Percentiles rank a stretch among this genome's conserved stretches.
phyloP scores from a whole-genome alignment of 1,140 invertebrate genomes.

The Drosophila nikananu region DNA sequence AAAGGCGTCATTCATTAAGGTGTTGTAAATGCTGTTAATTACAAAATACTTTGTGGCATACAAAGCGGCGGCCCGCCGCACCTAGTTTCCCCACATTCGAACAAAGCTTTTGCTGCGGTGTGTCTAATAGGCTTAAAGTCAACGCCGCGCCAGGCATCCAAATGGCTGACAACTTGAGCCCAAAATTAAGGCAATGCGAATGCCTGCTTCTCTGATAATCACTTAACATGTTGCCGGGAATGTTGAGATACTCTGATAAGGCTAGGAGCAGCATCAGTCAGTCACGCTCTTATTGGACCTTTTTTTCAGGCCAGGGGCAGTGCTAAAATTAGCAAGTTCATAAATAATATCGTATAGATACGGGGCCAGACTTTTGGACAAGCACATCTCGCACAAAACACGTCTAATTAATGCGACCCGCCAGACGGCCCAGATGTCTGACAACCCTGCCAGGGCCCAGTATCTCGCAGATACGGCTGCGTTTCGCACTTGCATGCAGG shows the following conservation, averaged over 20 bases:
- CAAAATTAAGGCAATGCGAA: conserved; percentile 57
- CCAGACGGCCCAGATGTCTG: conserved; percentile 57
- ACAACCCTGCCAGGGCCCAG: conserved; percentile 39
- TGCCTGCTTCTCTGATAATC: conserved; percentile 51
- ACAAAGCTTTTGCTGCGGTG: conserved; percentile 48
- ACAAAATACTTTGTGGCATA: conserved; percentile 31
- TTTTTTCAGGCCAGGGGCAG: conserved; percentile 49
- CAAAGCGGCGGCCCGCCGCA: neutral
- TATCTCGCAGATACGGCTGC: conserved; percentile 66
- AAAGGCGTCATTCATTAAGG: conserved; percentile 31
- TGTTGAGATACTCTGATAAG: conserved; percentile 59
- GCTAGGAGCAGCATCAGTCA: conserved; percentile 18
- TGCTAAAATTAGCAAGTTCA: conserved; percentile 76
- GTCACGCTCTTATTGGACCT: neutral
- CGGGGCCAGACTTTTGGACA: conserved; percentile 44
- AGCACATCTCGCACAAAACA: conserved; percentile 45
- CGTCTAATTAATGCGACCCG: conserved; percentile 70
- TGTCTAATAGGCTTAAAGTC: conserved; percentile 74
- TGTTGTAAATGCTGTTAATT: conserved; percentile 64
- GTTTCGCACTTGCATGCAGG: conserved; percentile 61
- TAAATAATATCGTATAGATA: conserved; percentile 68
- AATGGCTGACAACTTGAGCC: conserved; percentile 67
- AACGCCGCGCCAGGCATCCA: conserved; percentile 33
- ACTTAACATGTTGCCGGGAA: conserved; percentile 39
- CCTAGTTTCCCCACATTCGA: conserved; percentile 4